Base-by-base conservation (phyloP, 1,140 invertebrate species). In the Drosophila ficusphila region DNA sequence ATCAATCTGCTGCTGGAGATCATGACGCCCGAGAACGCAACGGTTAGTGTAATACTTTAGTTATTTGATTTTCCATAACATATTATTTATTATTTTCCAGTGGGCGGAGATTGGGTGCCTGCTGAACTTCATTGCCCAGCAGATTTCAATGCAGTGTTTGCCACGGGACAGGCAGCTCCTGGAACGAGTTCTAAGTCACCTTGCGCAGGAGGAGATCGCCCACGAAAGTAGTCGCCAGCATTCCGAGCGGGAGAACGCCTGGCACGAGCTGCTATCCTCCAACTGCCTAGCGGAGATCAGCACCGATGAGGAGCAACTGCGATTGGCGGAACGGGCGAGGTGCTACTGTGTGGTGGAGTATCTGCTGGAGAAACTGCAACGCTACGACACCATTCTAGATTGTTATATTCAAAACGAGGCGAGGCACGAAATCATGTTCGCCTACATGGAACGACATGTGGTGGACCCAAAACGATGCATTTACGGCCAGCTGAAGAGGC, bases 1-100 rank as follows among this genome's bases (percentile, higher is more conserved):
- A 94, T 97, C 27, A 95, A 97, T 88, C 96, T 97, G 83, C 92
- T 98, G 21, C 91, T 97, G 11, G 94, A 94, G 89, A 94, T 97
- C 25, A 95, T 96, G 92, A 94, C 96, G 33, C 94, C 95, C 27
- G 94, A 94, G 42, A 93, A 94, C 33, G 94, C 96, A 73, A 93
- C 94, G 46, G 93, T 96, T 79, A 93, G 93, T n/a, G n/a, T n/a
- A n/a, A 3, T 38, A 11, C 23, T 7, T 29, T 16, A 4, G 12
- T 1, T 12, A 2, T n/a, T n/a, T 12, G 8, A 1, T 18, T 12
- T 27, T 16, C 3, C 0, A 38, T 14, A 0, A 2, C 11, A 27
- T 19, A 25, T 9, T 0, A 1, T 8, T 12, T 2, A 19, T 62
- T 9, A 5, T 56, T 74, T 70, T 64, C 25, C 41, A 93, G 93